Conservation (phyloP, 2,888 invertebrate species). For the Cataglyphis rosenhaueri region DNA sequence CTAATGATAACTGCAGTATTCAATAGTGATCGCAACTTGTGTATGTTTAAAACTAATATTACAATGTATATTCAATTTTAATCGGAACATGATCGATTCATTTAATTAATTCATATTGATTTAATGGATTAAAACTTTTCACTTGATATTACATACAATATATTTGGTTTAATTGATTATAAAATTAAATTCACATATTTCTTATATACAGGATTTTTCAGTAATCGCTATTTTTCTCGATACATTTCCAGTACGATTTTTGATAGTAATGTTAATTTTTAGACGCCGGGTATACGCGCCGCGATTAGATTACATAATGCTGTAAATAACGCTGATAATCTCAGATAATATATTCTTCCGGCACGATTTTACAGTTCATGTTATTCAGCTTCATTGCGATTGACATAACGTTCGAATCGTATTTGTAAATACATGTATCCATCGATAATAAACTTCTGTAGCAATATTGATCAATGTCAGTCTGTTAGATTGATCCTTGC, state of each 20-base stretch:
- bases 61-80: background rate
- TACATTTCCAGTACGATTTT: background rate
- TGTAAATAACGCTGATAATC: slow-evolving; percentile 5
- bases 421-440: slow-evolving; percentile 27
- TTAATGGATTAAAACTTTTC: background rate
- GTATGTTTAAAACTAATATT: background rate
- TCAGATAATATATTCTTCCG: slow-evolving; percentile 16
- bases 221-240: background rate
- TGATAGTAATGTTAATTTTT: background rate
- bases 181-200: background rate
- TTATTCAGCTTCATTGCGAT: background rate
- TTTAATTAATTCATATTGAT: background rate
- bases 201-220: background rate
- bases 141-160: background rate
- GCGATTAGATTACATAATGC: slow-evolving; percentile 23
- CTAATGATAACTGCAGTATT: slow-evolving; percentile 14
- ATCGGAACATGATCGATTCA: background rate
- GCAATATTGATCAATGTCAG: background rate
- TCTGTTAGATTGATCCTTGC: background rate
- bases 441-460: background rate
- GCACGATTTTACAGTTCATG: background rate
- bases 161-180: background rate
- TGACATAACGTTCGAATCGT: background rate
- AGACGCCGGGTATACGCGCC: background rate
- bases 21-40: background rate